A percentile compares a stretch with the other conserved stretches of the same genome.
Evolutionary conservation across 2,888 invertebrate species (phyloP).

Genomic region (Pachliopta kotzebuea): DNA sequence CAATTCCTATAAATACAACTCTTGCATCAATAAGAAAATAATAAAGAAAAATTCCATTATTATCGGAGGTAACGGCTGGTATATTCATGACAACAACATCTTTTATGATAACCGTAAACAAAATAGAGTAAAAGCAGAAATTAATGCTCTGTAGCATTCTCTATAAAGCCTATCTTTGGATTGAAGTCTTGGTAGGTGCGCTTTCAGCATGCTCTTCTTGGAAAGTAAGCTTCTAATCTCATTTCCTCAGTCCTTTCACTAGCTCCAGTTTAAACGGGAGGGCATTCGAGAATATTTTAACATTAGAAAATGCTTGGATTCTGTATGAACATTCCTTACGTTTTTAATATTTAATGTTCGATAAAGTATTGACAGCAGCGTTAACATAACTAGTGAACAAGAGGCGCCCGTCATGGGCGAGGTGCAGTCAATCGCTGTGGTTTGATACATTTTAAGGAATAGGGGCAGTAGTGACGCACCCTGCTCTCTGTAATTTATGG

Average conservation of each 20-base stretch:
- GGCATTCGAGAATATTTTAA: too few species aligned
- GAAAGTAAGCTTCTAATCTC: too few species aligned
- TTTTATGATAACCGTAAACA: background rate
- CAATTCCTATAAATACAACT: background rate
- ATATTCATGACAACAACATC: background rate
- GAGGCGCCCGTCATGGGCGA: constrained; percentile 56
- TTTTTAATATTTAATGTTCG: constrained; percentile 7
- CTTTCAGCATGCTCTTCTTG: too few species aligned
- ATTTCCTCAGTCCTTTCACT: too few species aligned
- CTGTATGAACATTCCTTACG: too few species aligned
- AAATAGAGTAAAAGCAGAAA: background rate
- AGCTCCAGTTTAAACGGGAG: too few species aligned
- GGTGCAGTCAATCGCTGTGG: constrained; percentile 72
- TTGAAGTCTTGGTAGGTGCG: too few species aligned
- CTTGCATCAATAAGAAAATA: too few species aligned
- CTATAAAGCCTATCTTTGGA: background rate
- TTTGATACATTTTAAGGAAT: constrained; percentile 65
- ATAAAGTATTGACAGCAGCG: constrained; percentile 24
- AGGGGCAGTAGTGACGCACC: constrained; percentile 64
- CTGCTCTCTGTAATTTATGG: constrained; percentile 66
- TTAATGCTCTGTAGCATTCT: background rate
- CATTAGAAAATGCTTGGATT: too few species aligned
- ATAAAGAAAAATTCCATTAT: too few species aligned
- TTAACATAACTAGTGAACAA: constrained; percentile 36
- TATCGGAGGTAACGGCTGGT: too few species aligned